Percentiles rank a stretch among this genome's conserved stretches.
Conservation (phyloP, 1,140 invertebrate species). For the Microplitis mediator region DNA sequence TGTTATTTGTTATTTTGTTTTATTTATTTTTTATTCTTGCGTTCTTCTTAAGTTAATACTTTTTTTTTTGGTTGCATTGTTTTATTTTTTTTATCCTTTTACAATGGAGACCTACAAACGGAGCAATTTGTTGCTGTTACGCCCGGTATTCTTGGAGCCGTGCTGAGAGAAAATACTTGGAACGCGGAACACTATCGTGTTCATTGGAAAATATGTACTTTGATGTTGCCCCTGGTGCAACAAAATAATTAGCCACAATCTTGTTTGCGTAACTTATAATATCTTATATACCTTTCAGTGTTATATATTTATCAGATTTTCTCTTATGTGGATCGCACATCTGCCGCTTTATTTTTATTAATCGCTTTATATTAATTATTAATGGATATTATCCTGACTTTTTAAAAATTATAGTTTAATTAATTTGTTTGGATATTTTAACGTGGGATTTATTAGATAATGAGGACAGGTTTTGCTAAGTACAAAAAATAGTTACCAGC, state of each 20-base stretch:
- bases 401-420: too few relatives aligned
- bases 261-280: neutral
- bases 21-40: conserved; percentile 22
- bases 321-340: too few relatives aligned
- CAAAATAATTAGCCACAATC: conserved; percentile 26
- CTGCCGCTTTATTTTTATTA: too few relatives aligned
- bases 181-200: conserved; percentile 44
- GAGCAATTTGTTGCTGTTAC: conserved; percentile 46
- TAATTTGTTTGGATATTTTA: too few relatives aligned
- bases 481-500: too few relatives aligned
- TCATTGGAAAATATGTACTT: conserved; percentile 21
- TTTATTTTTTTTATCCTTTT: conserved; percentile 33
- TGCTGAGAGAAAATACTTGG: conserved; percentile 36
- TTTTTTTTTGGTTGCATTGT: conserved; percentile 7
- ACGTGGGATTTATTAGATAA: too few relatives aligned
- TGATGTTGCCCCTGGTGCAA: conserved; percentile 18
- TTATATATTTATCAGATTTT: too few relatives aligned
- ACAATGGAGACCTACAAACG: conserved; percentile 44
- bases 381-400: too few relatives aligned
- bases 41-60: conserved; percentile 28
- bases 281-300: too few relatives aligned
- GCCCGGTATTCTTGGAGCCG: conserved; percentile 43
- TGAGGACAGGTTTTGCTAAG: too few relatives aligned
- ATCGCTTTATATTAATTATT: too few relatives aligned
- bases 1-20: conserved; percentile 15